Conservation (phyloP, 2,113 vertebrate species). For the Paradoxurus hermaphroditus region DNA sequence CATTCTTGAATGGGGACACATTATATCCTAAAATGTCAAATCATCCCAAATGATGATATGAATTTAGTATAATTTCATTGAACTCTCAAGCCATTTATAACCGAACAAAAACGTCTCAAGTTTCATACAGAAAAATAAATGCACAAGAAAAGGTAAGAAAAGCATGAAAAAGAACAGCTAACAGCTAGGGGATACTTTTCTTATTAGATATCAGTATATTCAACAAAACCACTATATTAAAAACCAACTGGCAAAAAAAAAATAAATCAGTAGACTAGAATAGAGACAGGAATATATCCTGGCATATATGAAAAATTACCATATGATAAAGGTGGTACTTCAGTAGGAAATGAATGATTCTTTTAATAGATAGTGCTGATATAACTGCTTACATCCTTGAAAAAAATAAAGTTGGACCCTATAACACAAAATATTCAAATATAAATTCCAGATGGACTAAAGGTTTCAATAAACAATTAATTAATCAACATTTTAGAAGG, state of each 20-base stretch:
- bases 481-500: background rate
- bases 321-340: background rate
- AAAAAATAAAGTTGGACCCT: background rate
- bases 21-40: background rate
- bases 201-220: slow-evolving; percentile 19
- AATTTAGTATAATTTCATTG: background rate
- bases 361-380: slow-evolving; percentile 31
- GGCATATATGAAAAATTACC: background rate
- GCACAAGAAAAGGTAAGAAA: background rate
- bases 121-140: slow-evolving; percentile 34
- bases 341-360: background rate
- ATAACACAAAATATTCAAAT: background rate
- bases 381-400: background rate
- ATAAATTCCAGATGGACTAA: background rate
- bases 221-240: background rate
- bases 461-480: background rate
- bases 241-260: slow-evolving; percentile 7
- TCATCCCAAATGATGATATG: background rate
- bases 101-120: background rate
- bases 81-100: background rate
- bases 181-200: background rate
- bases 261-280: background rate
- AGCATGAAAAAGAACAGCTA: slow-evolving; percentile 1
- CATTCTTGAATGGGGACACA: background rate
- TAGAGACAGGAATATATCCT: background rate